Evolutionary conservation across 2,113 vertebrate genomes (phyloP).

Genomic region (Corythornis cristatus): DNA sequence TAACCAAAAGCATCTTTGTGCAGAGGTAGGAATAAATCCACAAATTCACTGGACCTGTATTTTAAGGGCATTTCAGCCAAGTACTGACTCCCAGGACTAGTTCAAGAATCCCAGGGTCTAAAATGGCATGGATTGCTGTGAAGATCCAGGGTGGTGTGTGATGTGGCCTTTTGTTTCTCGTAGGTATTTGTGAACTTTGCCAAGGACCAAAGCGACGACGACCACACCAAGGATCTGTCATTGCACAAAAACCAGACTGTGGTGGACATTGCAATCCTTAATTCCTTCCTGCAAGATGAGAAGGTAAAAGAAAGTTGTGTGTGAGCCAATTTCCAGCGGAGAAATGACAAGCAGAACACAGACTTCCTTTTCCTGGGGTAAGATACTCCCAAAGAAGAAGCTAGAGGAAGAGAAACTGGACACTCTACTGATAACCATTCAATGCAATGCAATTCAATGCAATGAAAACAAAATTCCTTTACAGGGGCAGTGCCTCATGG

Average conservation of each 20-base stretch:
- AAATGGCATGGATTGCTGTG: neutral
- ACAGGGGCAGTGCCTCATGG: slow-evolving; percentile 79
- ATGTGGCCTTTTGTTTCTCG: slow-evolving; percentile 5
- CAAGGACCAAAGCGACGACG: slow-evolving; percentile 98
- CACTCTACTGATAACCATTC: slow-evolving; percentile 87
- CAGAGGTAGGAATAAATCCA: neutral
- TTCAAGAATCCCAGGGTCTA: neutral
- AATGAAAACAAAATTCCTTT: slow-evolving; percentile 82
- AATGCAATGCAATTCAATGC: slow-evolving; percentile 97
- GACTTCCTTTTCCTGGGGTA: slow-evolving; percentile 47
- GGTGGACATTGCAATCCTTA: slow-evolving; percentile 80
- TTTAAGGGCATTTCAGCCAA: neutral
- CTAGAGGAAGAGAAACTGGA: slow-evolving; percentile 73
- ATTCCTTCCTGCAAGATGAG: slow-evolving; percentile 76
- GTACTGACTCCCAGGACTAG: neutral
- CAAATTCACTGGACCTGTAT: neutral
- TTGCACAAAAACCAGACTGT: slow-evolving; percentile 86
- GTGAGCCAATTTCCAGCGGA: slow-evolving; percentile 75
- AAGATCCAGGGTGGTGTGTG: neutral
- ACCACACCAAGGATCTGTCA: slow-evolving; percentile 91
- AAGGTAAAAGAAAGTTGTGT: slow-evolving; percentile 88
- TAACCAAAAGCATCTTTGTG: neutral
- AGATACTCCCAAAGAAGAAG: slow-evolving; percentile 61
- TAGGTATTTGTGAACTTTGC: slow-evolving; percentile 99
- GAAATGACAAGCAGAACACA: slow-evolving; percentile 21